Percentiles rank a stretch among this genome's conserved stretches.
Conservation (phyloP, 2,888 invertebrate genomes). For the Lottia gigantea region DNA sequence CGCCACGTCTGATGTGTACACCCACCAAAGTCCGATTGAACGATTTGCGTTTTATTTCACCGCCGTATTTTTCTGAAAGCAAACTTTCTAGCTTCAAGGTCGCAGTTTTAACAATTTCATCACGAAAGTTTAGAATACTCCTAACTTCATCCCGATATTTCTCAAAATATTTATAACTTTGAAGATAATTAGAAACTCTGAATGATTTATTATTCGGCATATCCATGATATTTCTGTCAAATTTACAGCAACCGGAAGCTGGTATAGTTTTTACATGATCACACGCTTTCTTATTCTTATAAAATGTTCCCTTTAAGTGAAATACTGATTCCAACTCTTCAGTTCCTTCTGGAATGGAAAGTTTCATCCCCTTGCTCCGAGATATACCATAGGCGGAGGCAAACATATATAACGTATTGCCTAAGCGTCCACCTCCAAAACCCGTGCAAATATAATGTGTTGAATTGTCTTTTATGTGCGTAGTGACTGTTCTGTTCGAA, state of each 20-base stretch:
- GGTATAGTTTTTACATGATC: background rate
- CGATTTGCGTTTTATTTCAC: background rate
- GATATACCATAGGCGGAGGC: background rate
- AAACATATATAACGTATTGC: background rate
- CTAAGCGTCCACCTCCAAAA: background rate
- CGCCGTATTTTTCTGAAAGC: background rate
- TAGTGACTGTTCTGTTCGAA: too few species aligned
- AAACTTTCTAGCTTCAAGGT: background rate
- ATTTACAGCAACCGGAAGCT: background rate
- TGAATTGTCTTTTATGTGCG: too few species aligned
- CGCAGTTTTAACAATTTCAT: background rate
- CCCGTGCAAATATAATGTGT: too few species aligned
- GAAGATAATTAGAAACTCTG: background rate
- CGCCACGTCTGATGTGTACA: constrained; percentile 20
- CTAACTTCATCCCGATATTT: background rate
- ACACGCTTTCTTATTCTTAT: background rate
- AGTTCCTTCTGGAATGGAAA: background rate
- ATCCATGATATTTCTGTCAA: background rate
- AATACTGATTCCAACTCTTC: background rate
- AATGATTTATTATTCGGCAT: background rate
- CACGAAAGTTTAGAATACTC: background rate
- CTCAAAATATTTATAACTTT: constrained; percentile 9
- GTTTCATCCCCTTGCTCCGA: background rate
- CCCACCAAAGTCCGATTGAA: constrained; percentile 15
- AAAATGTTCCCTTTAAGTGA: background rate